Evolutionary conservation across 2,797 vertebrate species (phyloP).

Genomic region (Naso thynnoides): DNA sequence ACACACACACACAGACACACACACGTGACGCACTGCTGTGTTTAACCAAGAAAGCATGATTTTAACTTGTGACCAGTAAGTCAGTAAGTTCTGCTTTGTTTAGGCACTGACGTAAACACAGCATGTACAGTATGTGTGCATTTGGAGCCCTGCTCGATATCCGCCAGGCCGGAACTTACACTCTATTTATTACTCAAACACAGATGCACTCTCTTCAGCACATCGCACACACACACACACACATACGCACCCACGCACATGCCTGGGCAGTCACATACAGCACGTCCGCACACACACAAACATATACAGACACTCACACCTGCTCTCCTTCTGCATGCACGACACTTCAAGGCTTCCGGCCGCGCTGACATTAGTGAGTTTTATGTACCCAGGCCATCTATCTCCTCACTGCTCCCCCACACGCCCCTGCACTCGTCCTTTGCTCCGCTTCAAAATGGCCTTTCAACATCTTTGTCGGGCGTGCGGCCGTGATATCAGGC

Average conservation of each 20-base stretch:
- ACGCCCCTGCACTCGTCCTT: constrained; percentile 22
- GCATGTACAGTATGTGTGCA: constrained; percentile 25
- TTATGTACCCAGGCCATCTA: constrained; percentile 43
- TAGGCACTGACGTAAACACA: not conserved
- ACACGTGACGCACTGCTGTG: constrained; percentile 36
- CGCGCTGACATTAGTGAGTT: constrained; percentile 41
- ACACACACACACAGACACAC: constrained; percentile 12
- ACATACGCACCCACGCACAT: constrained; percentile 34
- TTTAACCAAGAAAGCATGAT: constrained; percentile 40
- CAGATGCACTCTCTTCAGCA: constrained; percentile 57
- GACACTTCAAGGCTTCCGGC: constrained; percentile 61
- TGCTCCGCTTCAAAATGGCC: constrained; percentile 67
- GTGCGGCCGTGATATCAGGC: constrained; percentile 68
- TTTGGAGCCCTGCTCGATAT: constrained; percentile 26
- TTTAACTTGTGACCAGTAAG: constrained; percentile 21
- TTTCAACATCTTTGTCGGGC: constrained; percentile 82
- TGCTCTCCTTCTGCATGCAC: constrained; percentile 59
- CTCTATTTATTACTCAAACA: constrained; percentile 66
- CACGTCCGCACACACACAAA: constrained; percentile 25
- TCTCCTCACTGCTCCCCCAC: constrained; percentile 2
- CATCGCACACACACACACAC: constrained; percentile 9
- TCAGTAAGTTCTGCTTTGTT: constrained; percentile 19
- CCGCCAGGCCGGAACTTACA: constrained; percentile 41
- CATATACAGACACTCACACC: constrained; percentile 63
- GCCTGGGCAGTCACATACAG: constrained; percentile 30